Conservation (phyloP, 2,113 vertebrate genomes). For the Oophaga pumilio region DNA sequence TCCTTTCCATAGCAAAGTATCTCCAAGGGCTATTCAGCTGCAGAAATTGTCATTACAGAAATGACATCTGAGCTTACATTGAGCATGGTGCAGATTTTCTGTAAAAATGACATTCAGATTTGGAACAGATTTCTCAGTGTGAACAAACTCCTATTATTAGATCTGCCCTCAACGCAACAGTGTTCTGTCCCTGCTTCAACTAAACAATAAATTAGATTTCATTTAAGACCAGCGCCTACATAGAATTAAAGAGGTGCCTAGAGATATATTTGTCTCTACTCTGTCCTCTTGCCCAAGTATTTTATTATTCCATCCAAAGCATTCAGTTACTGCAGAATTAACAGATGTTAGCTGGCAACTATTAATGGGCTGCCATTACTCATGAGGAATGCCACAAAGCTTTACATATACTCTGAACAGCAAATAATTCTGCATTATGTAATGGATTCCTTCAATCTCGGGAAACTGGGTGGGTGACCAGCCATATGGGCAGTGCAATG, state of each 20-base stretch:
- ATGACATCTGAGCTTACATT: neutral
- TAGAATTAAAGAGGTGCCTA: neutral
- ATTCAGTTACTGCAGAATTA: neutral
- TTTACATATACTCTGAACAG: neutral
- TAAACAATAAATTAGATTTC: neutral
- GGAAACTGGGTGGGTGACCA: neutral
- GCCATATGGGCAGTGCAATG: neutral
- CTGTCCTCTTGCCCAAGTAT: neutral
- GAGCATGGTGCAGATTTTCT: neutral
- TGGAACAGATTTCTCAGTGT: neutral
- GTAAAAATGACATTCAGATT: neutral
- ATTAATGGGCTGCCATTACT: neutral
- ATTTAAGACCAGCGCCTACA: neutral
- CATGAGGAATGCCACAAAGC: neutral
- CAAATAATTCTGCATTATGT: neutral
- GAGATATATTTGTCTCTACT: neutral
- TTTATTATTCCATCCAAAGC: neutral
- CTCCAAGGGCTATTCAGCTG: neutral
- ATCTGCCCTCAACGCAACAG: neutral
- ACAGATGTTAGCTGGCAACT: neutral
- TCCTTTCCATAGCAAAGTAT: neutral
- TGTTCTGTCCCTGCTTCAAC: neutral
- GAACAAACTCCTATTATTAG: neutral
- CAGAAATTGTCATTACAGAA: neutral
- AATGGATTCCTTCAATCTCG: neutral